Evolutionary conservation across 2,113 vertebrate genomes (phyloP).

Genomic region (Sinocyclocheilus rhinocerous): DNA sequence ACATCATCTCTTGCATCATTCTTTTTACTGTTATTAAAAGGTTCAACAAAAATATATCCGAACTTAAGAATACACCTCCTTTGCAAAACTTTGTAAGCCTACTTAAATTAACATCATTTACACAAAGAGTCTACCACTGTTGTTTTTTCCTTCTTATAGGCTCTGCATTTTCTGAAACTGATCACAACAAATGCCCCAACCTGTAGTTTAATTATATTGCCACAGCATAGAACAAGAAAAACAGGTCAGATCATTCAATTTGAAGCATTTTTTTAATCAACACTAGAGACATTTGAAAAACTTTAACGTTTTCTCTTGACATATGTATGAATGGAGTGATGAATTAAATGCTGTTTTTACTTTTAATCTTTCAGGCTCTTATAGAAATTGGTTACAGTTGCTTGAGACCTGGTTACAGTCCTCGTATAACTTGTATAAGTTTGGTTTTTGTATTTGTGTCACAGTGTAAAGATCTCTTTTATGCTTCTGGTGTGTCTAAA

Average conservation of each 20-base stretch:
- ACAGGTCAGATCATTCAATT: too few relatives aligned
- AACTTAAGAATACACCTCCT: neutral
- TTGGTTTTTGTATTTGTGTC: neutral
- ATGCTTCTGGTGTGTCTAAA: neutral
- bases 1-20: neutral
- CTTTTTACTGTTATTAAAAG: neutral
- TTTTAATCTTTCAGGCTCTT: too few relatives aligned
- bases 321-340: neutral
- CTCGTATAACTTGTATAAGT: neutral
- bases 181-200: neutral
- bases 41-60: neutral
- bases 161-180: neutral
- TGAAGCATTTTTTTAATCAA: neutral
- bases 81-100: neutral
- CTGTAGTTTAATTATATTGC: neutral
- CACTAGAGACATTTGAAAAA: neutral
- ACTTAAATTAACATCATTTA: neutral
- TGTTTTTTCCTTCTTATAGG: neutral
- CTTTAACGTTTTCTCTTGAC: neutral
- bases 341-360: too few relatives aligned
- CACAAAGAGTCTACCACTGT: neutral
- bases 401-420: neutral
- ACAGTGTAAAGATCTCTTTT: neutral
- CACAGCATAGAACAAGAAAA: neutral
- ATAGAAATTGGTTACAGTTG: neutral